Evolutionary conservation across 2,888 invertebrate species (phyloP).

Genomic region (Vandiemenella viatica): DNA sequence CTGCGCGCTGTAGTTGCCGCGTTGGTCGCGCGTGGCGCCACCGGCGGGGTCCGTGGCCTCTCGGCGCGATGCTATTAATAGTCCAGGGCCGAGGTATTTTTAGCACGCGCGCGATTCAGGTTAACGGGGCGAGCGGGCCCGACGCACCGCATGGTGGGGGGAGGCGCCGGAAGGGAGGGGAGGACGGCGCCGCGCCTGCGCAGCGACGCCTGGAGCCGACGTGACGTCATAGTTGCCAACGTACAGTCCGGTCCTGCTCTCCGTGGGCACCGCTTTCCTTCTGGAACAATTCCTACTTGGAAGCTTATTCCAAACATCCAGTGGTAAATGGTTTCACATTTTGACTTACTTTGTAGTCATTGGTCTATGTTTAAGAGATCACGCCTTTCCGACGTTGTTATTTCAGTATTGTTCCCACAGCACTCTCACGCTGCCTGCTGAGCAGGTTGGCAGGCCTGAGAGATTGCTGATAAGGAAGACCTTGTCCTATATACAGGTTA

Average conservation of each 20-base stretch:
- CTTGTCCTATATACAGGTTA: too few relatives aligned
- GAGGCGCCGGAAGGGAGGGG: not conserved
- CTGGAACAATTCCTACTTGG: too few relatives aligned
- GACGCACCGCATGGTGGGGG: not conserved
- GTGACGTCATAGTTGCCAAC: slow-evolving; percentile 3
- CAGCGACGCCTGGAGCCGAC: not conserved
- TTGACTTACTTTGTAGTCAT: too few relatives aligned
- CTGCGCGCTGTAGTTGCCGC: not conserved
- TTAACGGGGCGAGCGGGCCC: slow-evolving; percentile 5
- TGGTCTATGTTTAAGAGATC: too few relatives aligned
- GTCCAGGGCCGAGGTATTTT: slow-evolving; percentile 32
- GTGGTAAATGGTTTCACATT: too few relatives aligned
- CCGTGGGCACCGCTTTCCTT: too few relatives aligned
- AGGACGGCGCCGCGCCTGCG: not conserved
- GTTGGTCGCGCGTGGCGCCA: not conserved
- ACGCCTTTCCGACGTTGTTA: too few relatives aligned
- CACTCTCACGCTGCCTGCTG: too few relatives aligned
- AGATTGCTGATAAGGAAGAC: too few relatives aligned
- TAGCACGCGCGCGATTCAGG: slow-evolving; percentile 22
- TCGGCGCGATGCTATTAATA: slow-evolving; percentile 28
- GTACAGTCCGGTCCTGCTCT: not conserved
- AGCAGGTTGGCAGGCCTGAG: too few relatives aligned
- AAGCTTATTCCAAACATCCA: too few relatives aligned
- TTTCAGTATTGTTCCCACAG: too few relatives aligned
- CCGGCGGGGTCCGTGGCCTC: not conserved